Base-by-base conservation (phyloP, 2,888 invertebrate genomes). In the Drosophila pseudotalamancana region DNA sequence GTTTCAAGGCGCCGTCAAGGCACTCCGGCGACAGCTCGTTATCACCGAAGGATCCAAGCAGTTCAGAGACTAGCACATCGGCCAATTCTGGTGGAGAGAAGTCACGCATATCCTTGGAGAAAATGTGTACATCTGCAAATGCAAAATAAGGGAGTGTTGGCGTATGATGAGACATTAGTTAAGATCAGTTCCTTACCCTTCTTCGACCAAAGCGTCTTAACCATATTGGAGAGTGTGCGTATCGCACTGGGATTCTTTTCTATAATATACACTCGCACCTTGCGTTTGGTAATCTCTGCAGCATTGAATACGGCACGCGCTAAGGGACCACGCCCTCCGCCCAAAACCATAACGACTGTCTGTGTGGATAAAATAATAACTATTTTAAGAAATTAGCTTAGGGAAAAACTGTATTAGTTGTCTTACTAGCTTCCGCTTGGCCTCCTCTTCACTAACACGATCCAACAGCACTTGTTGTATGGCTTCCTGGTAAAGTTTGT, bases 11-110 rank as follows among this genome's bases (percentile, higher is more conserved):
- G 2, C 98, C 98, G 91, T 99, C 98, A 46, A 99, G 93, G 91
- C 99, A 99, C 91, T 99, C 99, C 0, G 99, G 99, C 0, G 98
- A 98, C 9, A 99, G 93, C 92, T 99, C 99, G 90, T 99, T 99
- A 91, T 99, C 99, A 16, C 98, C 98, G 93, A 99, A 99, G 1
- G 99, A 99, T 0, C 95, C 99, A 50, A 99, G 92, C 39, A 99
- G 93, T 92, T 99, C 99, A 0, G 99, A 99, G 21, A 99, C 96
- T 49, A 99, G 93, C 80, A 99, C 97, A 92, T 99, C 99, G 0
- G 98, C 98, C 89, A 96, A 95, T 77, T 97, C 96, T 0, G 96
- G 94, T 0, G 97, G 94, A 50, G 94, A 92, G 91, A 96, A 95
- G 27, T 95, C 94, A 63, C 98, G 93, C 98, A 98, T 98, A 90